Percentiles rank a stretch among this genome's conserved stretches.
These are phyloP conservation scores for Gallinago solitaria DNA, from an alignment of 2,797 vertebrate genomes.

Conservation along the genomic window DNA sequence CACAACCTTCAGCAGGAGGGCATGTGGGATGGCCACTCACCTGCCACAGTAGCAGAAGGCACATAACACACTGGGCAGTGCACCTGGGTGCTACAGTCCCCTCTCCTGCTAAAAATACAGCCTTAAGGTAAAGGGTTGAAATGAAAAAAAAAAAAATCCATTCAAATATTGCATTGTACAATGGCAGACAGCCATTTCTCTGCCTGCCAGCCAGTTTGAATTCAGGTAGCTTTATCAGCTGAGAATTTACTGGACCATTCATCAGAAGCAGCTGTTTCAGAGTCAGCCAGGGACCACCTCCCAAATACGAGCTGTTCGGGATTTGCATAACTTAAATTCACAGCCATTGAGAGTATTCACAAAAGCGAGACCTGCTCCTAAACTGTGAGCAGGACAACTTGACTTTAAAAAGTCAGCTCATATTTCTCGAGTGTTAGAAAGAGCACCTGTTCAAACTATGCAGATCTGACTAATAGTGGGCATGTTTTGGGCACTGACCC, in stretches of 20 bases:
- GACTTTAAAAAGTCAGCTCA: slow-evolving; percentile 45
- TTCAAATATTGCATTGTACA: neutral
- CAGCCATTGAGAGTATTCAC: neutral
- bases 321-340: slow-evolving; percentile 13
- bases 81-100: neutral
- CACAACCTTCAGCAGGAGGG: neutral
- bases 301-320: neutral
- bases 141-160: neutral
- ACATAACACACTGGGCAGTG: neutral
- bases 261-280: slow-evolving; percentile 8
- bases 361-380: neutral
- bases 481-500: slow-evolving; percentile 54
- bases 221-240: neutral
- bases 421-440: slow-evolving; percentile 39
- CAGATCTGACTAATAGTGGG: slow-evolving; percentile 17
- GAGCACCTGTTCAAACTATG: slow-evolving; percentile 62
- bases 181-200: neutral
- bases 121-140: neutral
- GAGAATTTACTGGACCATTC: neutral
- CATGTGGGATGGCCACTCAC: neutral
- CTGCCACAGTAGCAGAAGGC: neutral
- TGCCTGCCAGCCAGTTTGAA: neutral
- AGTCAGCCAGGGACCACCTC: neutral
- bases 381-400: slow-evolving; percentile 19
- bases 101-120: neutral